Evolutionary conservation across 2,797 vertebrate genomes (phyloP).

Genomic region (Phyllotis vaccarum): DNA sequence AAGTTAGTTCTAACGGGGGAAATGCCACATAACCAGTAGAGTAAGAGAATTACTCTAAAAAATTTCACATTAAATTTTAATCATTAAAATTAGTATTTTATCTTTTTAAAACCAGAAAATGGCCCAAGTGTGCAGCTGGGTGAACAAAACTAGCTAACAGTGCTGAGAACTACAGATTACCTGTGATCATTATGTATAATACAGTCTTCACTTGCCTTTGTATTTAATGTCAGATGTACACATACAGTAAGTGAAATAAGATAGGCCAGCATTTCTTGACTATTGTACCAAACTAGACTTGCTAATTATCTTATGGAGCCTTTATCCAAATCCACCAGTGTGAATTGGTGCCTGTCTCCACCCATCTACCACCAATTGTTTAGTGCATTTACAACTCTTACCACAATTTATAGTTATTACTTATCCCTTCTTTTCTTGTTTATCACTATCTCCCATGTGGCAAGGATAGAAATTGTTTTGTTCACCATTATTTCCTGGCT

Average conservation of each 20-base stretch:
- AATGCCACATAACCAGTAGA: no score
- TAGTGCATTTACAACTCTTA: not conserved
- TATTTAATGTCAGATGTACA: not conserved
- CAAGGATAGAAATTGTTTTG: not conserved
- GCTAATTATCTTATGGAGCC: not conserved
- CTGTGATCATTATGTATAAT: not conserved
- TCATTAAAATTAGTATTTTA: no score
- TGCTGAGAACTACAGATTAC: not conserved
- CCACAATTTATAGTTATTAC: not conserved
- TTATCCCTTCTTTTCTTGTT: not conserved
- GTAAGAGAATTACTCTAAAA: no score
- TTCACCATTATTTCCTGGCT: not conserved
- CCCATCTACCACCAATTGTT: not conserved
- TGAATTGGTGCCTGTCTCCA: not conserved
- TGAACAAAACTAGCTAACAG: not conserved
- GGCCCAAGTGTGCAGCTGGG: no score
- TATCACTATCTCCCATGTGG: not conserved
- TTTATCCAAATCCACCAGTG: not conserved
- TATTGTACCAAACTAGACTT: not conserved
- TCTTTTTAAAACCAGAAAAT: no score
- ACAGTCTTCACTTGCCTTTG: not conserved
- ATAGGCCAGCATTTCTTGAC: not conserved
- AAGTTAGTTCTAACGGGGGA: no score
- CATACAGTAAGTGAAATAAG: slow-evolving; percentile 1
- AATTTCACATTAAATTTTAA: no score